A percentile compares a stretch with the other conserved stretches of the same genome.
phyloP scores from a whole-genome alignment of 2,888 invertebrate species.

The Temnothorax ravouxi region DNA sequence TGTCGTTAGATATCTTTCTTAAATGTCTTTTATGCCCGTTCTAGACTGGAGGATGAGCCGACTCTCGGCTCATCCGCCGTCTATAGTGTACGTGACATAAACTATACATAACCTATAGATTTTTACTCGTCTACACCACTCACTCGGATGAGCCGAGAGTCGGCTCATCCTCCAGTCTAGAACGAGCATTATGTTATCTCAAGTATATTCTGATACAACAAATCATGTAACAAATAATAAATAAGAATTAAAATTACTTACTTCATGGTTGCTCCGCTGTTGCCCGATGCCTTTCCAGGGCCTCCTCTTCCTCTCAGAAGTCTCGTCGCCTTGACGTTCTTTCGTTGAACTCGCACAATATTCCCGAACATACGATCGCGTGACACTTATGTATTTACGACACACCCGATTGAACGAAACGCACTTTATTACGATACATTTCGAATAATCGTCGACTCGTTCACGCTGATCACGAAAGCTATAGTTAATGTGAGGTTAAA shows the following conservation, averaged over 20 bases:
- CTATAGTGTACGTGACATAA: too few species aligned
- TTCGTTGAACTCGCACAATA: neutral
- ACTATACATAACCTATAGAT: too few species aligned
- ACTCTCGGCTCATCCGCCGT: too few species aligned
- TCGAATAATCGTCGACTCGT: neutral
- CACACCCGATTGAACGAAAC: neutral
- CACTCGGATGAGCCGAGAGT: too few species aligned
- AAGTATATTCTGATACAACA: neutral
- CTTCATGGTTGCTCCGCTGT: neutral
- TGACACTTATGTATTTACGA: neutral
- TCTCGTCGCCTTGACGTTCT: too few species aligned
- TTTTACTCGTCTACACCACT: too few species aligned
- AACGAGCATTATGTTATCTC: too few species aligned
- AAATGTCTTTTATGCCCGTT: too few species aligned
- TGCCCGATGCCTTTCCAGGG: neutral
- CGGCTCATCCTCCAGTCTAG: too few species aligned
- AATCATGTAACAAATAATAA: neutral
- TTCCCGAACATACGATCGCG: neutral
- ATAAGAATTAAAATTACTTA: neutral
- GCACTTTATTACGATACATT: neutral
- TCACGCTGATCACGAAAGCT: neutral
- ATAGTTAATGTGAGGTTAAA: too few species aligned
- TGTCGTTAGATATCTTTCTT: neutral
- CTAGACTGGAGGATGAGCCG: too few species aligned
- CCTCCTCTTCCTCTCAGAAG: neutral